A percentile compares a stretch with the other conserved stretches of the same genome.
These are phyloP conservation scores for Drosophila neutralis DNA, from an alignment of 2,888 invertebrate species.

Conservation along the genomic window DNA sequence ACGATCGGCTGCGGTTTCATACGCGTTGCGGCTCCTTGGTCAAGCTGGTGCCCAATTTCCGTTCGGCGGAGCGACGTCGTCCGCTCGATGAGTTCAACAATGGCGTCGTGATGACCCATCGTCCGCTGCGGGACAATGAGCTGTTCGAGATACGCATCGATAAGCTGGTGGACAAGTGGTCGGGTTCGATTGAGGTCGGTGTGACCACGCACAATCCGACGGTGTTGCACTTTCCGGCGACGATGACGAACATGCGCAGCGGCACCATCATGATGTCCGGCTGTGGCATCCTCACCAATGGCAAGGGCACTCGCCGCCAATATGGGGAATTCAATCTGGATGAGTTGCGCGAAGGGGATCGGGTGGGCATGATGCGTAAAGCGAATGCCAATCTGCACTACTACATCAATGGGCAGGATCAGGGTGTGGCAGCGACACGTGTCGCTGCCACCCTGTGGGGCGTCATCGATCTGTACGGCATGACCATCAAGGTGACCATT, in stretches of 20 bases:
- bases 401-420: conserved; percentile 96
- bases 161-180: conserved; percentile 97
- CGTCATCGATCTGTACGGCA: conserved; percentile 97
- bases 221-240: conserved; percentile 95
- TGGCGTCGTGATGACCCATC: conserved; percentile 97
- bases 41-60: conserved; percentile 92
- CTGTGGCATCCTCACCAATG: conserved; percentile 97
- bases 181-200: conserved; percentile 90
- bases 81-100: conserved; percentile 98
- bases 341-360: conserved; percentile 95
- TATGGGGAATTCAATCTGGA: conserved; percentile 97
- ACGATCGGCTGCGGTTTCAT: conserved; percentile 93
- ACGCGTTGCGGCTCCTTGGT: conserved; percentile 94
- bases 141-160: conserved; percentile 98
- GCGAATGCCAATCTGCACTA: conserved; percentile 94
- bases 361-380: conserved; percentile 96
- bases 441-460: conserved; percentile 95
- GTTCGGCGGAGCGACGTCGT: conserved; percentile 94
- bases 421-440: conserved; percentile 94
- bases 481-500: conserved; percentile 95
- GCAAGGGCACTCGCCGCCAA: conserved; percentile 96
- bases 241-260: conserved; percentile 98
- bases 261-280: conserved; percentile 98
- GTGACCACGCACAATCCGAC: conserved; percentile 97
- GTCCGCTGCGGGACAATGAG: conserved; percentile 94